Evolutionary conservation across 2,797 vertebrate species (phyloP).

Genomic region (Thripadectes ignobilis): DNA sequence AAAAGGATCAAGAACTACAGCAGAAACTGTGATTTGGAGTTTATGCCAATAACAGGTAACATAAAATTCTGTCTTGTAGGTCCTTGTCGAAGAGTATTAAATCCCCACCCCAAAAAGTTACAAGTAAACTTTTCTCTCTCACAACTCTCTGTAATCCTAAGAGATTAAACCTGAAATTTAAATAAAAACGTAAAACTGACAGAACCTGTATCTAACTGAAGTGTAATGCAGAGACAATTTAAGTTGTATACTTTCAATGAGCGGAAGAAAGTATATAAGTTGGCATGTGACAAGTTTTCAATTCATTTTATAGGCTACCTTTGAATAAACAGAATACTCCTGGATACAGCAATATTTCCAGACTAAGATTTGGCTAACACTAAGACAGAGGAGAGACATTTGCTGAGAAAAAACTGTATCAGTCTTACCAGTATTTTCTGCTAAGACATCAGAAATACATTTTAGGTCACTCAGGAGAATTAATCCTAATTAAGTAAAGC

Average conservation of each 20-base stretch:
- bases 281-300: not conserved
- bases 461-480: slow-evolving; percentile 10
- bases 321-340: not conserved
- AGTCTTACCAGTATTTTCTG: not conserved
- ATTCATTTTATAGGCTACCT: not conserved
- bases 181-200: not conserved
- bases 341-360: not conserved
- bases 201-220: not conserved
- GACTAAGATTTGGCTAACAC: not conserved
- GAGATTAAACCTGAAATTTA: not conserved
- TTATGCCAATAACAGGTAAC: not conserved
- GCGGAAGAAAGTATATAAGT: not conserved
- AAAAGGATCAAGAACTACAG: not conserved
- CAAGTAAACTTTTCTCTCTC: not conserved
- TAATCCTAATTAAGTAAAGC: slow-evolving; percentile 30
- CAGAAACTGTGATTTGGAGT: not conserved
- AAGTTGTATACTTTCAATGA: not conserved
- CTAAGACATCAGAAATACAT: not conserved
- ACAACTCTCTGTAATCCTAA: not conserved
- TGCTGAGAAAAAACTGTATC: not conserved
- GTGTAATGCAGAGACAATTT: not conserved
- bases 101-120: not conserved
- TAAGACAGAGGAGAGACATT: not conserved
- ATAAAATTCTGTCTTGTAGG: not conserved
- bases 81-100: not conserved